phyloP scores from a whole-genome alignment of 1,140 invertebrate species.

The Drosophila nannoptera region DNA sequence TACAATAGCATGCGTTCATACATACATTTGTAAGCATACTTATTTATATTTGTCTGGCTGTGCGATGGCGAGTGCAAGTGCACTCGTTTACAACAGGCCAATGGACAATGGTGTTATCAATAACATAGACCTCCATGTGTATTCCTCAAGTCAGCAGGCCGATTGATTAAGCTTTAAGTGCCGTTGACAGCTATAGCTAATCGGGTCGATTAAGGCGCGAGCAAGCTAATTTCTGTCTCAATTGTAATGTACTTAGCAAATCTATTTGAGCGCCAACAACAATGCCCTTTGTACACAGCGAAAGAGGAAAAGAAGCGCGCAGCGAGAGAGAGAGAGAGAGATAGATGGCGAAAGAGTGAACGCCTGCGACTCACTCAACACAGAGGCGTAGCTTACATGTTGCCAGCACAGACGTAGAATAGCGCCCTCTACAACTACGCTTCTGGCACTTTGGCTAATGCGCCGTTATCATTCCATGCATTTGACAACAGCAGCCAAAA shows the following conservation, averaged over 20 bases:
- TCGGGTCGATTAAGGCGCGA: slow-evolving; percentile 41
- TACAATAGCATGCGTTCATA: background rate
- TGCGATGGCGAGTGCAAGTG: slow-evolving; percentile 38
- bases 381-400: slow-evolving; percentile 13
- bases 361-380: background rate
- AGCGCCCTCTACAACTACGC: slow-evolving; percentile 8
- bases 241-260: slow-evolving; percentile 41
- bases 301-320: background rate
- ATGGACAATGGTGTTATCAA: slow-evolving; percentile 36
- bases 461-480: slow-evolving; percentile 46
- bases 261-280: slow-evolving; percentile 28
- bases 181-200: slow-evolving; percentile 42
- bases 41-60: background rate
- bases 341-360: background rate
- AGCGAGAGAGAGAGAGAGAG: background rate
- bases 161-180: slow-evolving; percentile 46
- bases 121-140: slow-evolving; percentile 18
- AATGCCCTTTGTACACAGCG: slow-evolving; percentile 23
- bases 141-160: background rate
- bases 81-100: slow-evolving; percentile 29
- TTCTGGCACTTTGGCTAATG: slow-evolving; percentile 17
- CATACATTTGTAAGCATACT: background rate
- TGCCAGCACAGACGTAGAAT: background rate
- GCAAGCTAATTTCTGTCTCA: slow-evolving; percentile 36
- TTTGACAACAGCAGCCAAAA: slow-evolving; percentile 29